Percentiles rank a stretch among this genome's conserved stretches.
phyloP scores from a whole-genome alignment of 2,113 vertebrate genomes.

The Empidonax traillii region DNA sequence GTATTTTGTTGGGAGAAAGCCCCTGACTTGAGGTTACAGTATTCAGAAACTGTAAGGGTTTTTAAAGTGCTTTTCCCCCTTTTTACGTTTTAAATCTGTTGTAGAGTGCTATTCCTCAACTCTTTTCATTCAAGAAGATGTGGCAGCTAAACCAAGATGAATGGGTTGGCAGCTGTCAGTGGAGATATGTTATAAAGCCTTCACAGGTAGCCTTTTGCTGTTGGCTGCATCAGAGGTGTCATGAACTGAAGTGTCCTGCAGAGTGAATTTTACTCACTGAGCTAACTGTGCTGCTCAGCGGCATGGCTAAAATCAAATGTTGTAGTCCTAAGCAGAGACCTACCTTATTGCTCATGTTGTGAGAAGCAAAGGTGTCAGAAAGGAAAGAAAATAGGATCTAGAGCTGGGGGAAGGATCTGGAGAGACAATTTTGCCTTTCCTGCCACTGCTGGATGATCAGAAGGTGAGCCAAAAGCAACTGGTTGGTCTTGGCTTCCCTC shows the following conservation, averaged over 20 bases:
- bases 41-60: background rate
- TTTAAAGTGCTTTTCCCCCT: background rate
- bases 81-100: background rate
- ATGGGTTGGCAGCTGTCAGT: background rate
- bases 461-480: background rate
- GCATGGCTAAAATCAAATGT: background rate
- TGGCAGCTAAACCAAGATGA: background rate
- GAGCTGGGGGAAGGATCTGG: background rate
- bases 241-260: background rate
- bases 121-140: background rate
- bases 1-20: background rate
- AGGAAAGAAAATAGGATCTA: background rate
- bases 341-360: background rate
- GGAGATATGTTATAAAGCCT: background rate
- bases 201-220: background rate
- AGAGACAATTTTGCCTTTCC: background rate
- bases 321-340: background rate
- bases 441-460: background rate
- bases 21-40: background rate
- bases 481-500: background rate
- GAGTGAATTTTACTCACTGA: background rate
- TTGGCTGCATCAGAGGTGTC: background rate
- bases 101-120: background rate
- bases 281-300: background rate
- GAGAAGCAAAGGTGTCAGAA: background rate